Percentiles rank a stretch among this genome's conserved stretches.
Evolutionary conservation across 1,140 invertebrate genomes (phyloP).

Genomic region (Coelopa frigida): DNA sequence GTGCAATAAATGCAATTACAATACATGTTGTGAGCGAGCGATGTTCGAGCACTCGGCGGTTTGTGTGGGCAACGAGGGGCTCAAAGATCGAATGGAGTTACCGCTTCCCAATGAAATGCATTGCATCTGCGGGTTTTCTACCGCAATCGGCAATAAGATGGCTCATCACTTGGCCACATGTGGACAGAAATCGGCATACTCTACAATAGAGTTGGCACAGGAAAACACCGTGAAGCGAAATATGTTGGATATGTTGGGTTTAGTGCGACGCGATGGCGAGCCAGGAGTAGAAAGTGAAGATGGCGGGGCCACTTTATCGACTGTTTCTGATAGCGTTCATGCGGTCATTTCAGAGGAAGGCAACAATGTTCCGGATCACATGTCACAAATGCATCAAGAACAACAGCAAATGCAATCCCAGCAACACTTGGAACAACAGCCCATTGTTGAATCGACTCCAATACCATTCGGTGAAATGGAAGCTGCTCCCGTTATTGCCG

Average conservation of each 20-base stretch:
- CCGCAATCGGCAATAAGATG: slow-evolving; percentile 60
- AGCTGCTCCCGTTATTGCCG: slow-evolving; percentile 27
- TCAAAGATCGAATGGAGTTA: slow-evolving; percentile 45
- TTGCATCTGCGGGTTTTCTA: slow-evolving; percentile 67
- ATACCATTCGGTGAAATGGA: slow-evolving; percentile 42
- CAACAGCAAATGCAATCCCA: slow-evolving; percentile 10
- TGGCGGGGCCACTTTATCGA: background rate
- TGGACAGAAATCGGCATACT: slow-evolving; percentile 56
- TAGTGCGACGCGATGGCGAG: slow-evolving; percentile 45
- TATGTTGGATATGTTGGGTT: slow-evolving; percentile 51
- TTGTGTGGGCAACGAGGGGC: slow-evolving; percentile 48
- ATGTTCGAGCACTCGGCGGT: slow-evolving; percentile 61
- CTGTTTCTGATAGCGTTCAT: background rate
- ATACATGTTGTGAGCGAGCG: slow-evolving; percentile 66
- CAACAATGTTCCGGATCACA: background rate
- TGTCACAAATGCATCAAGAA: slow-evolving; percentile 7
- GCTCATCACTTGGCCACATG: slow-evolving; percentile 57
- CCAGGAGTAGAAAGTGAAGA: slow-evolving; percentile 27
- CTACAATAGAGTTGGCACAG: slow-evolving; percentile 50
- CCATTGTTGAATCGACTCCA: slow-evolving; percentile 17
- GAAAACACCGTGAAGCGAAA: slow-evolving; percentile 50
- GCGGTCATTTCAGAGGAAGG: too few relatives aligned
- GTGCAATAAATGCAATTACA: slow-evolving; percentile 68
- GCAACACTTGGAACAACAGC: slow-evolving; percentile 14
- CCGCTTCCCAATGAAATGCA: slow-evolving; percentile 55